Evolutionary conservation across 2,888 invertebrate species (phyloP), one percentile per base, ranked within the genome.

Genomic region (Cheilosia impressa): DNA sequence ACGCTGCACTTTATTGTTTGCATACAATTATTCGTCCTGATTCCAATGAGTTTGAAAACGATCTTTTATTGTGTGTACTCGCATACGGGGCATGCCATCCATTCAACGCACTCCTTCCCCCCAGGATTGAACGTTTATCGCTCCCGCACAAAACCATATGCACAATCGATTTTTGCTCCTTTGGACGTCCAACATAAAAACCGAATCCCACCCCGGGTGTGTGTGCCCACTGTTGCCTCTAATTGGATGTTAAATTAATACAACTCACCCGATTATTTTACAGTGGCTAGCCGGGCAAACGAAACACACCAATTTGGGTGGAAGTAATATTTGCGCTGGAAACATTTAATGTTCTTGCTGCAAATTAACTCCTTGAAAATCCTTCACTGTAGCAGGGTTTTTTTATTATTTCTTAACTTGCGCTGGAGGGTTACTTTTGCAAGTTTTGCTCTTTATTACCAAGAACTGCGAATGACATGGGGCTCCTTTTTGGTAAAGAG

Each of bases 171-270:
- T 45, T 62, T 75, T 31, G 43, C 2, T 10, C n/a, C 27, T 78
- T 69, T 47, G 2, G n/a, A 62, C 7, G 17, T 43, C 43, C 22
- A 4, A 52, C 6, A 47, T 19, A 17, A 17, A 47, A 47, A 9
- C 9, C 19, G 1, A 22, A 13, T 43, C 17, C 41, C 52, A 38
- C 2, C 41, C 1, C 31, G 0, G 1, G 24, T 15, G 34, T 75
- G 10, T 15, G 13, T 57, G 6, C 17, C 52, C 10, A 10, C 9
- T 17, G 7, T n/a, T 19, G 7, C 2, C 31, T 50, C 47, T 76
- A 80, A 80, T 81, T 81, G 63, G 57, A 55, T 69, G 68, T 69
- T 62, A 47, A 80, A 62, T 80, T 68, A 75, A 69, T 76, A 50
- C 62, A 43, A 50, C 55, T 52, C 45, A 52, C 22, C 41, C 52